These are phyloP conservation scores for Pseudorectes ferrugineus DNA, from an alignment of 2,113 vertebrate species.

Conservation along the genomic window DNA sequence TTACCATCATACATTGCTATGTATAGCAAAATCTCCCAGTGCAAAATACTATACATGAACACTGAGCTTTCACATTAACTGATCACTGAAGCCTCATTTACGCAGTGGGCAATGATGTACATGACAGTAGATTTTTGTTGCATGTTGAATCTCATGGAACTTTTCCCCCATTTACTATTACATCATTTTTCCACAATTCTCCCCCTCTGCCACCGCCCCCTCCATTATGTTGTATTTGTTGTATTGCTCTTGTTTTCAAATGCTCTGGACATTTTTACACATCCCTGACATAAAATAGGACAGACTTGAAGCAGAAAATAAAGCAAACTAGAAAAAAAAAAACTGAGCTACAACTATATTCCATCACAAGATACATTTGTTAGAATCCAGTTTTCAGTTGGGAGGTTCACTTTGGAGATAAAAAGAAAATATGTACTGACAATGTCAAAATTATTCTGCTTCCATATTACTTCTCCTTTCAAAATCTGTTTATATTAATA, in stretches of 20 bases:
- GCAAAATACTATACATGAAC: neutral
- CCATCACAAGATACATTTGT: neutral
- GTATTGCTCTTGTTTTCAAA: neutral
- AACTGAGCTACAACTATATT: neutral
- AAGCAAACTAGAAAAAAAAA: neutral
- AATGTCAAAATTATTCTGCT: conserved; percentile 27
- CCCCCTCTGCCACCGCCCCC: neutral
- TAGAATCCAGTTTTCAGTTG: neutral
- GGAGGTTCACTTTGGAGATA: neutral
- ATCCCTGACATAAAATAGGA: neutral
- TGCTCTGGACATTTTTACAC: neutral
- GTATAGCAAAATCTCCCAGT: neutral
- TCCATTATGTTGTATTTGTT: no score
- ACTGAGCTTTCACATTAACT: neutral
- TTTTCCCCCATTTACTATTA: neutral
- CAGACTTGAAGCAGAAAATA: neutral
- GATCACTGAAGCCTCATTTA: neutral
- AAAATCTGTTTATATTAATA: conserved; percentile 1
- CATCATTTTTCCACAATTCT: neutral
- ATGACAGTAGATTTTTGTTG: neutral
- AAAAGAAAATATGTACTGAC: conserved; percentile 3
- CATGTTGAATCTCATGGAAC: neutral
- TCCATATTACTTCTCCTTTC: neutral
- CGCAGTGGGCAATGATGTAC: neutral
- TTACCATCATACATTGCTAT: neutral